Evolutionary conservation across 1,140 invertebrate species (phyloP), one percentile per base, ranked within the genome.

Genomic region (Bombus vancouverensis): DNA sequence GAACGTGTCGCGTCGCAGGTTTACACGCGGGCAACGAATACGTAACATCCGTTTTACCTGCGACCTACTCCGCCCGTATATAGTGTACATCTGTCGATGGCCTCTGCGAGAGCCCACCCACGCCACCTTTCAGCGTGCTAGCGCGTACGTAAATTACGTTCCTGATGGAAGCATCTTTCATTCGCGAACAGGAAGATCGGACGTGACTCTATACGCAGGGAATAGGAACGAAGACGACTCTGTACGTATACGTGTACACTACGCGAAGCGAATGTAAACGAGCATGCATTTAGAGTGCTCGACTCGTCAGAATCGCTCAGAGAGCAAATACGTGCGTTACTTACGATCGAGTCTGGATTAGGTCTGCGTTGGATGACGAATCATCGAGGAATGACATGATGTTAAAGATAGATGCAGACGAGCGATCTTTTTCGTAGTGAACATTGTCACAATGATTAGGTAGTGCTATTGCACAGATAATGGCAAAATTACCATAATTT

Each of bases 21-120:
- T 74, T 82, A 81, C 84, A 77, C 78, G 72, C 83, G 73, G 81
- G 66, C 59, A 42, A 47, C 66, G 57, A 80, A 77, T 76, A 47
- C 82, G 87, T 88, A 88, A 86, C 79, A 88, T 88, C 79, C 84
- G 84, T 82, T 86, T 88, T 82, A 88, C 82, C 79, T 84, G 85
- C 85, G 75, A 83, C 81, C 87, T 76, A 83, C 73, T 87, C 44
- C 53, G 44, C 2, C 77, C 87, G 73, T 84, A 76, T 81, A 86
- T 76, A 80, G 85, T 44, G 70, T 65, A 57, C 72, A 81, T 84
- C 57, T 81, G 78, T 86, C 83, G 78, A 86, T 86, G 34, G 22
- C 65, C 74, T 57, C n/a, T 34, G 28, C 59, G 18, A 42, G 28
- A 59, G 57, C 22, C 76, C 81, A 84, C 85, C 87, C 76, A 87